Evolutionary conservation across 1,140 invertebrate genomes (phyloP).

Genomic region (Venustaconcha ellipsiformis): DNA sequence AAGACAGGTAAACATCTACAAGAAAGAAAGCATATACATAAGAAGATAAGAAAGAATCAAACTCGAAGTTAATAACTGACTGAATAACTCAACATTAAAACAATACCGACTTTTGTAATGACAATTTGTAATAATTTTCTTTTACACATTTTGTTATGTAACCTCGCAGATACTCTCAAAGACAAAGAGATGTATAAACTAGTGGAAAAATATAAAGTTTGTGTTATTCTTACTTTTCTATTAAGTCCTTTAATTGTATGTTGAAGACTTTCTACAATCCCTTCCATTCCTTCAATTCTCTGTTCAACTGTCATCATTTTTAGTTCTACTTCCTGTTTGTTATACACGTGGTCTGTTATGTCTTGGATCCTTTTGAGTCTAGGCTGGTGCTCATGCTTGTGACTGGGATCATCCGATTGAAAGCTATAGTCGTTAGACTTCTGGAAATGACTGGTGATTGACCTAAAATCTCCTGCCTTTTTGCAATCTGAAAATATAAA

Average conservation of each 20-base stretch:
- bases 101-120: too few species aligned
- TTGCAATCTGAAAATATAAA: constrained; percentile 18
- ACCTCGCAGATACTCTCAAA: too few species aligned
- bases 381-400: not conserved
- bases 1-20: too few species aligned
- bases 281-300: constrained; percentile 18
- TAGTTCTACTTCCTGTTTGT: constrained; percentile 22
- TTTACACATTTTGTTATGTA: too few species aligned
- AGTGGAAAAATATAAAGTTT: too few species aligned
- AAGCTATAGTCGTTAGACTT: constrained; percentile 7
- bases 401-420: not conserved
- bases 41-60: too few species aligned
- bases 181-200: too few species aligned
- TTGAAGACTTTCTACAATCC: constrained; percentile 22
- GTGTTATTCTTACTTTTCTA: constrained; percentile 8
- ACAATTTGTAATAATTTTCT: too few species aligned
- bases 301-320: constrained; percentile 21
- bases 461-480: constrained; percentile 30
- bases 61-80: too few species aligned
- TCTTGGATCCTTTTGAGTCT: not conserved
- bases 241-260: constrained; percentile 33
- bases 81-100: too few species aligned
- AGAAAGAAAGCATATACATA: too few species aligned
- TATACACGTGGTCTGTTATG: constrained; percentile 11
- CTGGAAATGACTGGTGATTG: constrained; percentile 30